Conservation (phyloP, 2,797 vertebrate genomes). For the Moxostoma hubbsi region DNA sequence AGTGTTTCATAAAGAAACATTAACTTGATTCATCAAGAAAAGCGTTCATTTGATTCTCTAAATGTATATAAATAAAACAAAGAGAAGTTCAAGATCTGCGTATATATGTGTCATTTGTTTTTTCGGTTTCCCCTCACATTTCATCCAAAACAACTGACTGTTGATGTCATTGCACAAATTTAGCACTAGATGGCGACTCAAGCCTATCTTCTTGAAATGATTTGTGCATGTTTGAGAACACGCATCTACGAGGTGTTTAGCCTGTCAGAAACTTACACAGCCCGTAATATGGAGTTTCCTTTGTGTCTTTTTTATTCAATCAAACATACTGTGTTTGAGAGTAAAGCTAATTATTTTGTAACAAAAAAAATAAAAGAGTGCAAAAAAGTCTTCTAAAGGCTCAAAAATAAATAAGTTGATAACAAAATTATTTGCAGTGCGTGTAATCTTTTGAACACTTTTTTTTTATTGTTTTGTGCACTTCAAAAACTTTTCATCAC, state of each 20-base stretch:
- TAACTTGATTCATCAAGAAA: too few relatives aligned
- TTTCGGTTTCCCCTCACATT: not conserved
- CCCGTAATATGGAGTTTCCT: too few relatives aligned
- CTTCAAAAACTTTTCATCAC: too few relatives aligned
- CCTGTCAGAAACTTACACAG: not conserved
- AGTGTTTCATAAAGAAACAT: conserved; percentile 85
- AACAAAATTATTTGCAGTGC: too few relatives aligned
- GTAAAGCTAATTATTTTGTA: too few relatives aligned
- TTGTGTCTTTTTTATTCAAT: too few relatives aligned
- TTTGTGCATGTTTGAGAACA: not conserved
- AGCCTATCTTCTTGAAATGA: not conserved
- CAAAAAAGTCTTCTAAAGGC: too few relatives aligned
- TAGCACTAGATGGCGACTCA: conserved; percentile 47
- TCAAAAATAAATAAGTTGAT: too few relatives aligned
- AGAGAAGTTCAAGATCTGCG: not conserved
- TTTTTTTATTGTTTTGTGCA: too few relatives aligned
- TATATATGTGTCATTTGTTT: not conserved
- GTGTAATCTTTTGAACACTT: too few relatives aligned
- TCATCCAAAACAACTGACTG: not conserved
- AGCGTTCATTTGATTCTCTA: not conserved
- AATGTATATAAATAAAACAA: not conserved
- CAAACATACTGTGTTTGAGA: too few relatives aligned
- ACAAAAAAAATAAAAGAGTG: too few relatives aligned
- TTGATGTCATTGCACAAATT: not conserved
- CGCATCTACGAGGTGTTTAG: not conserved